Evolutionary conservation across 2,113 vertebrate genomes (phyloP), one percentile per base, ranked within the genome.

Genomic region (Corapipo altera): DNA sequence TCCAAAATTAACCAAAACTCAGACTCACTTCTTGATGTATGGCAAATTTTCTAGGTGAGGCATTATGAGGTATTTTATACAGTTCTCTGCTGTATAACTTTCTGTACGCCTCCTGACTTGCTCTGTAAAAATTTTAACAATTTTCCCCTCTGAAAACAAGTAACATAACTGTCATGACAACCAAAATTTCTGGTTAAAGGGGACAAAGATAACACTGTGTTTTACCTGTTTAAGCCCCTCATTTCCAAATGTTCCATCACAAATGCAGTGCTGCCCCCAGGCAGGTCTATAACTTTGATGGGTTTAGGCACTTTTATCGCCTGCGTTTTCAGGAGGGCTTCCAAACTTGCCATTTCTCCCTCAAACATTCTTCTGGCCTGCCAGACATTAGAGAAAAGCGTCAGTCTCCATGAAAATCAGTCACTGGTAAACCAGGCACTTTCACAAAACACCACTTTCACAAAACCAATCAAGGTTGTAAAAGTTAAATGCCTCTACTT

Each of bases 221-320:
- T 83, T 49, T 94, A 99, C 99, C 98, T 99, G 97, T 87, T 99
- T 23, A 99, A 98, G 62, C 97, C 82, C 52, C 93, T 95, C 98
- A 99, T 99, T 89, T 99, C 99, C 93, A 99, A 65, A 67, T 99
- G 98, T 73, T 99, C 99, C 99, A 99, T 99, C 44, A 99, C 98
- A 44, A 99, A 97, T 4, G 98, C 62, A 44, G 98, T 98, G 64
- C 97, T 98, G 9, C 98, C 97, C 5, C 85, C 97, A 6, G 99
- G 97, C n/a, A 98, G 90, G 5, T 99, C 98, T 5, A 99, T 91
- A 49, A 99, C 97, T 96, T 99, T 99, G 30, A 99, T 85, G 64
- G 99, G 99, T 78, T 97, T 98, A 48, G 99, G 99, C 20, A 98
- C 99, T 94, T 95, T 98, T 55, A 99, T 93, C 0, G 98, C 99